These are phyloP conservation scores for Odontocolon sp. DNA, from an alignment of 2,888 invertebrate species.

Conservation along the genomic window DNA sequence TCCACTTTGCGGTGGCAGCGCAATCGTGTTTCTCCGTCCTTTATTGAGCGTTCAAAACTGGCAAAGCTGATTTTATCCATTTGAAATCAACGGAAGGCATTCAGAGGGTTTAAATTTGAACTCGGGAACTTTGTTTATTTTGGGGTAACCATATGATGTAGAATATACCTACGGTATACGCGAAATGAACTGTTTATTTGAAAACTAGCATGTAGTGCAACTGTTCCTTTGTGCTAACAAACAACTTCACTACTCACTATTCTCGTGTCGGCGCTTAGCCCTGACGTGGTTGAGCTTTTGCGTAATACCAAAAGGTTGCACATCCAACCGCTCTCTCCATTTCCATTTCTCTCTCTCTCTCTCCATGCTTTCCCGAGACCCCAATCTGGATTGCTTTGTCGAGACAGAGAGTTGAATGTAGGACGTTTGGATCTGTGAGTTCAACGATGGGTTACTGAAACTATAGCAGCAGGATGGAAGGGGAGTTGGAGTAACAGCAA, in stretches of 20 bases:
- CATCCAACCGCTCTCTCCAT: neutral
- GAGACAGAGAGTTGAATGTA: neutral
- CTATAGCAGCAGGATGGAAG: neutral
- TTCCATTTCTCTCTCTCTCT: neutral
- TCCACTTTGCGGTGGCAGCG: too few relatives aligned
- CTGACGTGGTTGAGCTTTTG: neutral
- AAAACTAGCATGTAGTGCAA: neutral
- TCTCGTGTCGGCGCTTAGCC: neutral
- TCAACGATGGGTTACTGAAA: neutral
- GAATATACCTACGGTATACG: neutral
- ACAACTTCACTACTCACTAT: neutral
- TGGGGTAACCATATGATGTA: neutral
- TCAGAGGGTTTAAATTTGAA: too few relatives aligned
- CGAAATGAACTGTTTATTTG: neutral
- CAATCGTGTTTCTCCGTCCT: too few relatives aligned
- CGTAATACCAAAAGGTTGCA: neutral
- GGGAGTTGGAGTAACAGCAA: neutral
- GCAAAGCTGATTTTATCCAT: too few relatives aligned
- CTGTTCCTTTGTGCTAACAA: neutral
- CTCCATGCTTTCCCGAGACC: neutral
- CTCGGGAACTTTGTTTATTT: too few relatives aligned
- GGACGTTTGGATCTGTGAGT: neutral
- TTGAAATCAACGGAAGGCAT: too few relatives aligned
- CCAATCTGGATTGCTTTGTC: constrained; percentile 1
- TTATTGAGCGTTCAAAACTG: too few relatives aligned